These are phyloP conservation scores for Acipenser ruthenus DNA, from an alignment of 2,797 vertebrate genomes.

Conservation along the genomic window DNA sequence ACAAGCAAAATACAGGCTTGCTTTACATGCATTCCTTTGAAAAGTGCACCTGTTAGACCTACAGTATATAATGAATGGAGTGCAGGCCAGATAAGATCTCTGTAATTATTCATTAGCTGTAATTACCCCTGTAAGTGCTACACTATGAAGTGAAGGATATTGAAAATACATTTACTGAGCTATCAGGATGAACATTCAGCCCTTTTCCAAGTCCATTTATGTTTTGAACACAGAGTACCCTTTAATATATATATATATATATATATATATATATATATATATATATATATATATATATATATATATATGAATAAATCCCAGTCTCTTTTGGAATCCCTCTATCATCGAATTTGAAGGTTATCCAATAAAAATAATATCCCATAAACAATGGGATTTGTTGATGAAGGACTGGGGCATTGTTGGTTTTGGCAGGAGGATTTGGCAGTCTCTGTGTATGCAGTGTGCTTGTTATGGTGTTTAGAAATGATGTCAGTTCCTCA, in stretches of 20 bases:
- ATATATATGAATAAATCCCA: slow-evolving; percentile 64
- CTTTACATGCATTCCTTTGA: no score
- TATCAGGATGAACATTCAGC: background rate
- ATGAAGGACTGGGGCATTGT: slow-evolving; percentile 75
- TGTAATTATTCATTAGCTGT: no score
- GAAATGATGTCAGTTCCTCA: slow-evolving; percentile 79
- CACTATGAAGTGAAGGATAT: no score
- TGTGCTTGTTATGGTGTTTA: slow-evolving; percentile 67
- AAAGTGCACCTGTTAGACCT: no score
- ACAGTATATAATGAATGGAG: no score
- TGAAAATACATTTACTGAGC: no score
- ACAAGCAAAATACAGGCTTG: no score
- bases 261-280: slow-evolving; percentile 26
- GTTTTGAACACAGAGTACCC: background rate
- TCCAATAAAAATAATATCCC: slow-evolving; percentile 93
- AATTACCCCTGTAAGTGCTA: no score
- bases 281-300: slow-evolving; percentile 36
- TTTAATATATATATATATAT: slow-evolving; percentile 19
- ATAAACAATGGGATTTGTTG: slow-evolving; percentile 95
- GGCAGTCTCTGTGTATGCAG: slow-evolving; percentile 56
- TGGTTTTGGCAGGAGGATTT: slow-evolving; percentile 67
- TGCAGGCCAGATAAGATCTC: no score
- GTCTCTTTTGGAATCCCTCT: slow-evolving; percentile 55
- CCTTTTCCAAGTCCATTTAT: background rate
- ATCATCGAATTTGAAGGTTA: slow-evolving; percentile 69